Conservation (phyloP, 1,140 invertebrate genomes). For the Hyles euphorbiae region DNA sequence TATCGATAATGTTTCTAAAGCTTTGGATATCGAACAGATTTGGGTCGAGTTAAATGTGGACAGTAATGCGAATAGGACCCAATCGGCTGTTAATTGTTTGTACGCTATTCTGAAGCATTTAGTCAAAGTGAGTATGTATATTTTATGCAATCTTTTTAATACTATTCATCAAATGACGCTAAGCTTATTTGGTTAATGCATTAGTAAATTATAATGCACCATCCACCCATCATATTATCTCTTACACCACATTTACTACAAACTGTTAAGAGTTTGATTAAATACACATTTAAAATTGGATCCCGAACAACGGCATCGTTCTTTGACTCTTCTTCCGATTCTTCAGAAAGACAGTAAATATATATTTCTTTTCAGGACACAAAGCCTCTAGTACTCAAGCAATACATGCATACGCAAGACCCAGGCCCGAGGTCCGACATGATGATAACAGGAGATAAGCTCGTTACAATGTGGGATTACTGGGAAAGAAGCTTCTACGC, state of each 20-base stretch:
- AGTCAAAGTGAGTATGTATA: conserved; percentile 51
- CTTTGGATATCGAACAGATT: conserved; percentile 54
- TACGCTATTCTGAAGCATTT: conserved; percentile 66
- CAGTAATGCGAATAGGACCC: conserved; percentile 58
- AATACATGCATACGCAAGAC: conserved; percentile 42
- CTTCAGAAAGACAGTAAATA: not conserved
- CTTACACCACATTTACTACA: too few relatives aligned
- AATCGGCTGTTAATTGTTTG: conserved; percentile 67
- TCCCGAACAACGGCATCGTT: too few relatives aligned
- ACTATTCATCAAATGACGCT: too few relatives aligned
- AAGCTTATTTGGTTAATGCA: too few relatives aligned
- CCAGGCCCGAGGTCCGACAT: conserved; percentile 53
- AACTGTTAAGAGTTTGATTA: too few relatives aligned
- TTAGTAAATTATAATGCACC: too few relatives aligned
- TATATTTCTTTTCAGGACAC: conserved; percentile 46
- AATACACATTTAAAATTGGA: too few relatives aligned
- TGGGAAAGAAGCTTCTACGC: conserved; percentile 63
- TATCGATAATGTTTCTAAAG: conserved; percentile 57
- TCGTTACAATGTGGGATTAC: conserved; percentile 64
- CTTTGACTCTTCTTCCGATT: too few relatives aligned
- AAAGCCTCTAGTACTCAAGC: conserved; percentile 52
- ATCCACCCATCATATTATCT: too few relatives aligned
- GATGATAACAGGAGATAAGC: conserved; percentile 56
- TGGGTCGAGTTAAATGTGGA: conserved; percentile 64
- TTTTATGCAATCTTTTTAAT: not conserved